A percentile compares a stretch with the other conserved stretches of the same genome.
Conservation (phyloP, 2,797 vertebrate genomes). For the Pseudomugil tenellus region DNA sequence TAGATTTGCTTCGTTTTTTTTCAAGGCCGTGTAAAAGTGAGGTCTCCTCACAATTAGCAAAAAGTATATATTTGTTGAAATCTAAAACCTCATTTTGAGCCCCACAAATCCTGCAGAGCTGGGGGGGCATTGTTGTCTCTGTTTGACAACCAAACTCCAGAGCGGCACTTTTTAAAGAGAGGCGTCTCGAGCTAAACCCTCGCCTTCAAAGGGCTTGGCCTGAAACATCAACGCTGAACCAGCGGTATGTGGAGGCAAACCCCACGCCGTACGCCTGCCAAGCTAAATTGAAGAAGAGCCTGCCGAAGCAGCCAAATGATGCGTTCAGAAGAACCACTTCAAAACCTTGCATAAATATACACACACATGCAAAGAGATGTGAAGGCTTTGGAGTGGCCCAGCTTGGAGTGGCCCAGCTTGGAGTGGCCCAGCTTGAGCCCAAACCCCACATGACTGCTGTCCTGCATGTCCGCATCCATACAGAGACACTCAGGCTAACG, state of each 20-base stretch:
- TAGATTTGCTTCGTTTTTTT: conserved; percentile 25
- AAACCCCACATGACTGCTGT: conserved; percentile 65
- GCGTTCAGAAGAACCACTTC: conserved; percentile 82
- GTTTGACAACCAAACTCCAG: conserved; percentile 23
- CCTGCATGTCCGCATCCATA: conserved; percentile 36
- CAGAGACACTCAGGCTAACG: conserved; percentile 13
- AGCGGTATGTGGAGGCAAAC: conserved; percentile 66
- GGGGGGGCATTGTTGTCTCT: conserved; percentile 1
- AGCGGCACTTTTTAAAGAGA: conserved; percentile 34
- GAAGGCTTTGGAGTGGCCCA: conserved; percentile 59
- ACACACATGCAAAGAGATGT: conserved; percentile 61
- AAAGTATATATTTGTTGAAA: neutral
- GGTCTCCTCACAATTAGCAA: conserved; percentile 34
- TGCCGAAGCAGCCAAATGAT: conserved; percentile 77
- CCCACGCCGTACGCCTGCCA: conserved; percentile 67
- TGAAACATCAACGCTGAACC: conserved; percentile 73
- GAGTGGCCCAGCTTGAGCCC: conserved; percentile 62
- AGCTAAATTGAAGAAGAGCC: conserved; percentile 81
- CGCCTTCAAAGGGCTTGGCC: conserved; percentile 66
- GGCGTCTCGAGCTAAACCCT: conserved; percentile 61
- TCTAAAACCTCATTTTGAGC: conserved; percentile 8
- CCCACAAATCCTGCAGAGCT: conserved; percentile 37
- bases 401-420: conserved; percentile 56
- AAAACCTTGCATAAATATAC: conserved; percentile 76
- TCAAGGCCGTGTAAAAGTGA: conserved; percentile 35